Percentiles rank a stretch among this genome's conserved stretches.
Conservation (phyloP, 53 echinoderm and acorn worm genomes). For the Mesocentrotus franciscanus region DNA sequence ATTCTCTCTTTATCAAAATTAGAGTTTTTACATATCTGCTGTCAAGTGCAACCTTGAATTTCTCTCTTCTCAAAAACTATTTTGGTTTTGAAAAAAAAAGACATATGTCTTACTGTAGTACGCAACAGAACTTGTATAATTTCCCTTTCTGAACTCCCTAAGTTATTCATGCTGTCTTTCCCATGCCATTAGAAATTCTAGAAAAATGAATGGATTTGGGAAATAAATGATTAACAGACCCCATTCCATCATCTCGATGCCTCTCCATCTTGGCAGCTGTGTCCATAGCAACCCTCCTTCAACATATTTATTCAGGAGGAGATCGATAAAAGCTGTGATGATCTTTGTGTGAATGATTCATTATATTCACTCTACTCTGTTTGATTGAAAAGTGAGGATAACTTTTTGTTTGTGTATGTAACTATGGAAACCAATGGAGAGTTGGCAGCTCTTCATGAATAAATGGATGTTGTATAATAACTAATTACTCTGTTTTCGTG, state of each 20-base stretch:
- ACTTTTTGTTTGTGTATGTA: conserved; percentile 6
- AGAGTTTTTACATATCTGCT: too few relatives aligned
- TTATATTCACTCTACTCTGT: neutral
- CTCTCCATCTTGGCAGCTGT: neutral
- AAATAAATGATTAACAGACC: neutral
- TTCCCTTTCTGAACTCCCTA: neutral
- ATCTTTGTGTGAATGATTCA: conserved; percentile 16
- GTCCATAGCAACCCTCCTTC: conserved; percentile 9
- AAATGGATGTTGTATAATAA: too few relatives aligned
- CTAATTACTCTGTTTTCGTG: too few relatives aligned
- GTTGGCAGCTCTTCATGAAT: too few relatives aligned
- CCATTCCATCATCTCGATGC: neutral
- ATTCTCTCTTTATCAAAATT: too few relatives aligned
- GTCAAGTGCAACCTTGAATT: too few relatives aligned
- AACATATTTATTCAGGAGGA: conserved; percentile 24
- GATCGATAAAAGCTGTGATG: neutral
- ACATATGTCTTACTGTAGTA: neutral
- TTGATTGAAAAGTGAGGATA: conserved; percentile 9
- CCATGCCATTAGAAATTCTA: neutral
- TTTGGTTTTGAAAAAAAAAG: too few relatives aligned
- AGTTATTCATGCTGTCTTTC: neutral
- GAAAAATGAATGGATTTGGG: neutral
- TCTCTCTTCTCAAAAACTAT: neutral
- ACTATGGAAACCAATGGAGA: neutral
- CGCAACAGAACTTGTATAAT: neutral